A percentile compares a stretch with the other conserved stretches of the same genome.
These are phyloP conservation scores for Ectropis grisescens DNA, from an alignment of 1,140 invertebrate genomes.

Conservation along the genomic window DNA sequence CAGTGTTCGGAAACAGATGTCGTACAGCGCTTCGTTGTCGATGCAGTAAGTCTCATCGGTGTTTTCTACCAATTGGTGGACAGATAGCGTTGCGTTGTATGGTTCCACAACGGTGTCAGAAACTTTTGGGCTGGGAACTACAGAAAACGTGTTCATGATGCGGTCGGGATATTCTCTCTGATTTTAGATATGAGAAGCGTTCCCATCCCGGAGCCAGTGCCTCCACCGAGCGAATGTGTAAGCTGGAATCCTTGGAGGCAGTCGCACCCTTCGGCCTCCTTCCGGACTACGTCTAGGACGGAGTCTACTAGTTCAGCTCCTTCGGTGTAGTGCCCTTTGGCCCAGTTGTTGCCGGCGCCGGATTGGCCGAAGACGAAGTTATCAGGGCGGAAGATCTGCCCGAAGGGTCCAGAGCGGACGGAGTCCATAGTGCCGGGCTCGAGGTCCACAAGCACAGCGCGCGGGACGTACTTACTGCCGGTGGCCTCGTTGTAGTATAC, in stretches of 20 bases:
- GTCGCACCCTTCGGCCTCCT: conserved; percentile 91
- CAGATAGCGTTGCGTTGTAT: conserved; percentile 83
- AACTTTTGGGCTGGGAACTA: conserved; percentile 92
- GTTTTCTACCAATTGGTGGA: conserved; percentile 84
- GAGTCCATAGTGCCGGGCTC: conserved; percentile 87
- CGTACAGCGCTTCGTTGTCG: conserved; percentile 87
- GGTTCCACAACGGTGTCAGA: conserved; percentile 91
- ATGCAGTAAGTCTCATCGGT: conserved; percentile 74
- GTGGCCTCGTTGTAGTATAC: conserved; percentile 91
- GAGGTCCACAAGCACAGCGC: conserved; percentile 82
- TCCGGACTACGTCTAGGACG: conserved; percentile 87
- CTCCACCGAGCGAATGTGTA: conserved; percentile 85
- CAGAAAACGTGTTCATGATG: conserved; percentile 93
- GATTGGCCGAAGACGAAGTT: conserved; percentile 89
- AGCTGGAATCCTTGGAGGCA: conserved; percentile 91
- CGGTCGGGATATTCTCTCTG: conserved; percentile 89
- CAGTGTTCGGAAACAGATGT: conserved; percentile 89
- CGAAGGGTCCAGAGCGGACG: conserved; percentile 82
- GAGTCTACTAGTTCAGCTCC: conserved; percentile 91
- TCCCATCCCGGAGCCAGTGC: conserved; percentile 91
- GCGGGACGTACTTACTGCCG: conserved; percentile 84
- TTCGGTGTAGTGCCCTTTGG: conserved; percentile 95
- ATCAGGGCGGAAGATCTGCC: conserved; percentile 88
- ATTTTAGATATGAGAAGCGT: conserved; percentile 89
- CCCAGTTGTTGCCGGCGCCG: conserved; percentile 81